A percentile compares a stretch with the other conserved stretches of the same genome.
Evolutionary conservation across 2,888 invertebrate genomes (phyloP).

Genomic region (Rhorus exstirpatorius): DNA sequence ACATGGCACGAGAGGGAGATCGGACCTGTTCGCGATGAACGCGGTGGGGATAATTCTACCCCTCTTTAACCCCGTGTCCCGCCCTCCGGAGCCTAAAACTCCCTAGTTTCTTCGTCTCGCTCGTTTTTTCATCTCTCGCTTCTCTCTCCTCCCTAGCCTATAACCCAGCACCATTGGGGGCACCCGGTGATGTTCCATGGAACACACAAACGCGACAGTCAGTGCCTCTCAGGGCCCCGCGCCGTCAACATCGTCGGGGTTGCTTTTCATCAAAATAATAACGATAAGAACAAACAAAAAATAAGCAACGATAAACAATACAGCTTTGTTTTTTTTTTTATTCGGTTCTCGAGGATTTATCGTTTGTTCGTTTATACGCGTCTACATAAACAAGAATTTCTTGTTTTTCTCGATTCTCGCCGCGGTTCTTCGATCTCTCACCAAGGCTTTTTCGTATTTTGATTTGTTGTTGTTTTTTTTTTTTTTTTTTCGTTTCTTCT

Average conservation of each 20-base stretch:
- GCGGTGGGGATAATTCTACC: slow-evolving; percentile 51
- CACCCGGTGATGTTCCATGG: slow-evolving; percentile 55
- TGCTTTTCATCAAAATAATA: slow-evolving; percentile 54
- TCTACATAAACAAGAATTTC: background rate
- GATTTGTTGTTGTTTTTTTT: too few relatives aligned
- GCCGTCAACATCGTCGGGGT: slow-evolving; percentile 80
- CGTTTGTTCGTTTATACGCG: background rate
- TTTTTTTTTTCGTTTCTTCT: background rate
- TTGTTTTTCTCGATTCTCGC: slow-evolving; percentile 4
- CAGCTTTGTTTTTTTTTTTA: background rate
- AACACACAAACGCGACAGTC: slow-evolving; percentile 75
- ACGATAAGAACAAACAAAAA: slow-evolving; percentile 22
- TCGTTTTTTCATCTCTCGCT: background rate
- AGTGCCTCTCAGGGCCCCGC: slow-evolving; percentile 84
- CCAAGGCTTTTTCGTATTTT: too few relatives aligned
- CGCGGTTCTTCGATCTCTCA: background rate
- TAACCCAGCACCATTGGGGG: slow-evolving; percentile 6
- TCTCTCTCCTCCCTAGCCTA: slow-evolving; percentile 2
- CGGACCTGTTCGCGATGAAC: slow-evolving; percentile 17
- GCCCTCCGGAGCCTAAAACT: slow-evolving; percentile 26
- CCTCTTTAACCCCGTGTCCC: slow-evolving; percentile 24
- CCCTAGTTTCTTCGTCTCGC: slow-evolving; percentile 28
- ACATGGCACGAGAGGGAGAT: slow-evolving; percentile 21
- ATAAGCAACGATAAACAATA: slow-evolving; percentile 26
- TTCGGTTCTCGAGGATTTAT: background rate